Evolutionary conservation across 2,888 invertebrate genomes (phyloP).

Genomic region (Oscheius sp.): DNA sequence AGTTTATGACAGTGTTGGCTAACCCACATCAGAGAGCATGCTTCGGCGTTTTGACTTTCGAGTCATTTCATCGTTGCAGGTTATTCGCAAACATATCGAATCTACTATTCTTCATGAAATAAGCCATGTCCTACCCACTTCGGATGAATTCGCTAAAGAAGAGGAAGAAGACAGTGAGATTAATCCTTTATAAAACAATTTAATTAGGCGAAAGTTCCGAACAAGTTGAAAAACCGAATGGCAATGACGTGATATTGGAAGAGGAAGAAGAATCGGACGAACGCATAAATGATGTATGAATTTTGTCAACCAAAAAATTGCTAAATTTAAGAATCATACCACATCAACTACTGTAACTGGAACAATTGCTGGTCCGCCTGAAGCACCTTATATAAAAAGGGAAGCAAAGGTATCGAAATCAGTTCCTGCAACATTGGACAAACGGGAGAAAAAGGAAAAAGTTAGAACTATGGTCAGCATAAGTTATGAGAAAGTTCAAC

Average conservation of each 20-base stretch:
- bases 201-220: constrained; percentile 55
- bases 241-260: constrained; percentile 54
- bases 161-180: constrained; percentile 61
- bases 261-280: constrained; percentile 60
- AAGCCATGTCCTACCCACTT: constrained; percentile 70
- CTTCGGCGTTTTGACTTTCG: neutral
- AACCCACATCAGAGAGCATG: constrained; percentile 17
- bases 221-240: constrained; percentile 55
- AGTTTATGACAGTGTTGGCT: neutral
- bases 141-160: constrained; percentile 70
- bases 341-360: constrained; percentile 46
- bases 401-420: constrained; percentile 51
- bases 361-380: constrained; percentile 40
- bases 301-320: no score
- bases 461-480: constrained; percentile 50
- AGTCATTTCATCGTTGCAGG: constrained; percentile 50
- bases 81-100: constrained; percentile 70
- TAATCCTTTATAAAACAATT: neutral
- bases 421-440: constrained; percentile 40
- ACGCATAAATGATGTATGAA: constrained; percentile 18
- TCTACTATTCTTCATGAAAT: constrained; percentile 70
- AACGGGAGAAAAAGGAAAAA: constrained; percentile 55
- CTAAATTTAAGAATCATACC: constrained; percentile 48
- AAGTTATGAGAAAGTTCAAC: constrained; percentile 67
- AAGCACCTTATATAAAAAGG: constrained; percentile 45